Conservation (phyloP, 2,888 invertebrate genomes). For the Cheilosia grossa region DNA sequence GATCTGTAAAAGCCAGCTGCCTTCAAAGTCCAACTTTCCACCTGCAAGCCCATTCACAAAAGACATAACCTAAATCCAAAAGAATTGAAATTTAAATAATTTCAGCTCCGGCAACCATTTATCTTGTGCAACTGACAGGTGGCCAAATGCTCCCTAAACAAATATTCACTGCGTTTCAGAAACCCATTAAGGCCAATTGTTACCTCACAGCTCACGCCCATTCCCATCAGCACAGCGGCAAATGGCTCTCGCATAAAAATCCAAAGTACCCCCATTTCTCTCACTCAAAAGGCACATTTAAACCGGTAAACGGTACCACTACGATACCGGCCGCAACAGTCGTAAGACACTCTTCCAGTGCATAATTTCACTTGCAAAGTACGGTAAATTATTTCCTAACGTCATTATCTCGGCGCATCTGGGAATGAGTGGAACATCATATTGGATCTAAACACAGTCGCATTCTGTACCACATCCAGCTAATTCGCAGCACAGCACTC, state of each 20-base stretch:
- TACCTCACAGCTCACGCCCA: constrained; percentile 5
- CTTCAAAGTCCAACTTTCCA: too few species aligned
- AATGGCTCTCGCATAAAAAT: constrained; percentile 27
- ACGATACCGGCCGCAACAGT: constrained; percentile 23
- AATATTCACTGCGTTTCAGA: constrained; percentile 21
- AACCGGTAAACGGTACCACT: constrained; percentile 56
- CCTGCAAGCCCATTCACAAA: too few species aligned
- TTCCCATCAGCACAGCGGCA: background rate
- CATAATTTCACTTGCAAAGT: constrained; percentile 67
- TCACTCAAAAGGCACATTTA: constrained; percentile 67
- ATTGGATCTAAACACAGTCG: constrained; percentile 55
- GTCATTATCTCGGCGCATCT: constrained; percentile 68
- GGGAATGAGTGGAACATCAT: constrained; percentile 56
- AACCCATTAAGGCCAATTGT: constrained; percentile 35
- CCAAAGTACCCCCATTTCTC: constrained; percentile 58
- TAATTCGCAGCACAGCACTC: constrained; percentile 49
- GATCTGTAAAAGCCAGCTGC: too few species aligned
- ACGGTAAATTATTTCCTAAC: constrained; percentile 69
- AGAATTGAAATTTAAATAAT: too few species aligned
- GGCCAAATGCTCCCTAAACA: constrained; percentile 17
- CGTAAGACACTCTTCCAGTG: constrained; percentile 25
- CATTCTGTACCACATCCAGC: constrained; percentile 40
- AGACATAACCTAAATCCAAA: too few species aligned
- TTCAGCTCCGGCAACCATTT: too few species aligned
- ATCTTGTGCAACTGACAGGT: background rate